Conservation (phyloP, 2,888 invertebrate species). For the Erannis defoliaria region DNA sequence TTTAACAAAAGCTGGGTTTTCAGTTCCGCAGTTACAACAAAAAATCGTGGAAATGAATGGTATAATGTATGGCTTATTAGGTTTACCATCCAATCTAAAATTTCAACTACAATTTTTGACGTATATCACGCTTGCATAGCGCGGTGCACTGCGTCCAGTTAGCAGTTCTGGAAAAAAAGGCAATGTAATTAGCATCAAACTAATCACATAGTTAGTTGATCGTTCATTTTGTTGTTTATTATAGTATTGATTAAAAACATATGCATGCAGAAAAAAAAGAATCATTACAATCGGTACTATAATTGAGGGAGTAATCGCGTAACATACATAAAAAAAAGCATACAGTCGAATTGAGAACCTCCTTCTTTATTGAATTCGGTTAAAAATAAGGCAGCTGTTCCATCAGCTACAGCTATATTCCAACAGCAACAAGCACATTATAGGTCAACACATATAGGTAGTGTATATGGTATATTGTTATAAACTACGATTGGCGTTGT, state of each 20-base stretch:
- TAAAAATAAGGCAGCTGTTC: no score
- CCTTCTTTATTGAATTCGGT: no score
- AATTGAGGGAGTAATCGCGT: no score
- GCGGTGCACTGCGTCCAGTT: neutral
- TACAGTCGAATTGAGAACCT: no score
- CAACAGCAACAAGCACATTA: no score
- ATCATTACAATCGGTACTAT: no score
- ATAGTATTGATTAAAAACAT: slow-evolving; percentile 27
- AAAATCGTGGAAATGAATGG: neutral
- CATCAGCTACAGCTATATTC: no score
- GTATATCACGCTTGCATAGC: neutral
- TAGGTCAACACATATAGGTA: no score
- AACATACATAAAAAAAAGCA: no score
- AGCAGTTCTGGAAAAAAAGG: slow-evolving; percentile 15
- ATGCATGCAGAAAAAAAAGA: no score
- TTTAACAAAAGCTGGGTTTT: slow-evolving; percentile 7
- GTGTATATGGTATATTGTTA: neutral
- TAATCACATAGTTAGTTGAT: slow-evolving; percentile 45
- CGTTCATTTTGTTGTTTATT: slow-evolving; percentile 46
- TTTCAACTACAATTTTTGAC: neutral
- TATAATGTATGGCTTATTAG: neutral
- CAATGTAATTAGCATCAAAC: slow-evolving; percentile 40
- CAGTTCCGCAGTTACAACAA: slow-evolving; percentile 11
- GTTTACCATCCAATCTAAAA: neutral
- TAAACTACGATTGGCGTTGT: neutral